Evolutionary conservation across 2,888 invertebrate genomes (phyloP), one percentile per base, ranked within the genome.

Genomic region (Scrobipalpa atriplicella): DNA sequence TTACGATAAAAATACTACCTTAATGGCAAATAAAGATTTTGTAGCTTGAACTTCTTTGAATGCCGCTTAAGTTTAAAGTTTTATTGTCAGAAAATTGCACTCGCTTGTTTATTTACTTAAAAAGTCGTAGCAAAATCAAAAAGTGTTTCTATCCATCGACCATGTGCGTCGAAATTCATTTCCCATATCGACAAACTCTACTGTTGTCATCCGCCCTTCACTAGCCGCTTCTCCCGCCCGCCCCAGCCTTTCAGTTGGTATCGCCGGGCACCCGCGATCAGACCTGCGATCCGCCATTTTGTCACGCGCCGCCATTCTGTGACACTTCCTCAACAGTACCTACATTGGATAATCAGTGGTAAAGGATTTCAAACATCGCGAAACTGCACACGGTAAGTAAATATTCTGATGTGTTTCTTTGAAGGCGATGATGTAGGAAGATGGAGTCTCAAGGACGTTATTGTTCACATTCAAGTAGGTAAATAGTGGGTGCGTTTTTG

Each of bases 161-260:
- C 29, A 29, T 29, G 29, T 47, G 47, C 16, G 5, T 62, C 13
- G 10, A 19, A 18, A 0, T 19, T 2, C 41, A n/a, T 62, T 41
- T n/a, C 43, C 18, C 18, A 9, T 18, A 38, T 64, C 67, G 67
- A 64, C 39, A 67, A 63, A 5, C n/a, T 3, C 11, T 19, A 38
- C 7, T 58, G 58, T 58, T 58, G 38, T 16, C 38, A 58, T 58
- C 29, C 16, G 58, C 38, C 38, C 68, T 21, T 64, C 68, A 39
- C 66, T 68, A 61, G 1, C 38, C 19, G n/a, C 65, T 6, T 21
- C 80, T 76, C 76, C 81, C 78, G 78, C 79, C 81, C 78, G 78
- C 79, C 78, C 85, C 65, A 38, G n/a, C n/a, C 54, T 21, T 83
- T 85, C 89, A 89, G 90, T 88, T 78, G 81, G 78, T 77, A 76